Evolutionary conservation across 2,888 invertebrate species (phyloP).

Genomic region (Dendrolimus houi): DNA sequence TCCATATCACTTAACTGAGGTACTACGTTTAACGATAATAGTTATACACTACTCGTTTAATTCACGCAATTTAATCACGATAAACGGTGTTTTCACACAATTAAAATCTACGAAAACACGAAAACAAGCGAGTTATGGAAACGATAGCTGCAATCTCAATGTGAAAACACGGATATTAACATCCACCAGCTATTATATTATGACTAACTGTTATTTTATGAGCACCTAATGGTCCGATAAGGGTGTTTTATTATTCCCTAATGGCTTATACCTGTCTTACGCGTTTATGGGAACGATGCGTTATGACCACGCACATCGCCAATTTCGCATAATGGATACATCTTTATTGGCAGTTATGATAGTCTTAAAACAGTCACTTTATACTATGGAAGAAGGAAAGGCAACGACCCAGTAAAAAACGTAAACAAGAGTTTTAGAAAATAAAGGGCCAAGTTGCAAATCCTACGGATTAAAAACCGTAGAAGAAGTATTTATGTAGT

Average conservation of each 20-base stretch:
- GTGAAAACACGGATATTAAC: slow-evolving; percentile 67
- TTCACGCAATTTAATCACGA: not conserved
- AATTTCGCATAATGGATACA: slow-evolving; percentile 67
- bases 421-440: too few species aligned
- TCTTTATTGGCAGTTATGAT: slow-evolving; percentile 48
- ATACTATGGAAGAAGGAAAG: not conserved
- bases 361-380: not conserved
- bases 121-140: slow-evolving; percentile 16
- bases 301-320: slow-evolving; percentile 63
- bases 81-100: not conserved
- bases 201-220: slow-evolving; percentile 76
- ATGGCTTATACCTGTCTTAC: slow-evolving; percentile 73
- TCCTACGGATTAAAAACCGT: too few species aligned
- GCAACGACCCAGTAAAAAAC: not conserved
- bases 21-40: too few species aligned
- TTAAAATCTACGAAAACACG: slow-evolving; percentile 5
- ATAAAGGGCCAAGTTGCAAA: too few species aligned
- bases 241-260: slow-evolving; percentile 72
- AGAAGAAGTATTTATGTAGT: too few species aligned
- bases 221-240: slow-evolving; percentile 72
- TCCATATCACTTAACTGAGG: too few species aligned
- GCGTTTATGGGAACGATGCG: slow-evolving; percentile 50
- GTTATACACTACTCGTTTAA: not conserved
- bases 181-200: slow-evolving; percentile 67
- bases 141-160: slow-evolving; percentile 21